Percentiles rank a stretch among this genome's conserved stretches.
These are phyloP conservation scores for Bufotes viridis DNA, from an alignment of 2,797 vertebrate species.

Conservation along the genomic window DNA sequence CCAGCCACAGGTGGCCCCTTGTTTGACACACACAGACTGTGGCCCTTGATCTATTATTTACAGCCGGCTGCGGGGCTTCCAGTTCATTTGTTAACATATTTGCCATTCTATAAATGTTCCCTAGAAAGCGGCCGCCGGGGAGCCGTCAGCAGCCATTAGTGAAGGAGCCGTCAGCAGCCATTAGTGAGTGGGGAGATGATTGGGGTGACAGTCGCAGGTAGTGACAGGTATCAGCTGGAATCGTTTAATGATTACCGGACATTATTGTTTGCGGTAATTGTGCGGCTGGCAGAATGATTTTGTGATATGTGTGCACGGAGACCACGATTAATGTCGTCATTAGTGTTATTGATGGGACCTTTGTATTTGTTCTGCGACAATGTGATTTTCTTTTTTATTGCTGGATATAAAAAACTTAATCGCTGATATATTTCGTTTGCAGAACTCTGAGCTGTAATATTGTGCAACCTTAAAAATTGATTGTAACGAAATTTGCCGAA, in stretches of 20 bases:
- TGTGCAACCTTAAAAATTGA: background rate
- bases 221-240: background rate
- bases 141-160: conserved; percentile 79
- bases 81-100: conserved; percentile 93
- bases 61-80: conserved; percentile 75
- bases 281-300: background rate
- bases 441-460: background rate
- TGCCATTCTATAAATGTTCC: conserved; percentile 83
- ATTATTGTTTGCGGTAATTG: background rate
- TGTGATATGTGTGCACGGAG: background rate
- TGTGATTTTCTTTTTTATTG: background rate
- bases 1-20: background rate
- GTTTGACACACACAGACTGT: background rate
- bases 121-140: conserved; percentile 90
- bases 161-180: conserved; percentile 78
- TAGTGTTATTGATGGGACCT: background rate
- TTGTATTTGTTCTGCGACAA: background rate
- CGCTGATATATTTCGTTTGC: background rate
- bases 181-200: conserved; percentile 65
- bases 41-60: conserved; percentile 84
- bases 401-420: too few species aligned
- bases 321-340: background rate
- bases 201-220: background rate
- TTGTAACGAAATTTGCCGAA: background rate
- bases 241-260: background rate